Evolutionary conservation across 2,888 invertebrate species (phyloP).

Genomic region (Gari tellinella): DNA sequence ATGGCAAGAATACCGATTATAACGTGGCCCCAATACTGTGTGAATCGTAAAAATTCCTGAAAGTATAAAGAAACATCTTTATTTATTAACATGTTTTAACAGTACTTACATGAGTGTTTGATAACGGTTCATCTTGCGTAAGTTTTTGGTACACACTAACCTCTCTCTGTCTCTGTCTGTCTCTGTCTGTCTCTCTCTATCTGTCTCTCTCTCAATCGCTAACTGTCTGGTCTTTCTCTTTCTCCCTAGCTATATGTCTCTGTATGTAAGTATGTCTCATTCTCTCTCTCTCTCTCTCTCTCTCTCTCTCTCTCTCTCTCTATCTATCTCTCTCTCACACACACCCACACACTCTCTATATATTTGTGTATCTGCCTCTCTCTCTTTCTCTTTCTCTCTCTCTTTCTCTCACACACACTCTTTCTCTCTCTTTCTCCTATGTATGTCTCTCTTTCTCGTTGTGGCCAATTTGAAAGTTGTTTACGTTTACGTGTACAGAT

Average conservation of each 20-base stretch:
- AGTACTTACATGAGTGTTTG: not conserved
- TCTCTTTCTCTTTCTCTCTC: too few species aligned
- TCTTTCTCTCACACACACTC: too few species aligned
- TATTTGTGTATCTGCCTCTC: too few species aligned
- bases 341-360: not conserved
- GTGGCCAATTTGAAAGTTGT: too few species aligned
- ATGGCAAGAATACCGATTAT: constrained; percentile 59
- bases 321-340: not conserved
- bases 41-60: constrained; percentile 75
- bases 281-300: not conserved
- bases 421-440: too few species aligned
- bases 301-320: not conserved
- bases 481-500: too few species aligned
- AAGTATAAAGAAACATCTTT: too few species aligned
- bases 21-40: constrained; percentile 70
- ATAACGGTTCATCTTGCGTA: not conserved
- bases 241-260: not conserved
- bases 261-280: too few species aligned
- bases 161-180: not conserved
- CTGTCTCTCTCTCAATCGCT: too few species aligned
- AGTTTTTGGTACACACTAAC: not conserved
- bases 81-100: too few species aligned
- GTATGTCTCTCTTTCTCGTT: too few species aligned
- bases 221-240: not conserved
- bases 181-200: too few species aligned